Conservation (phyloP, 2,888 invertebrate species). For the Nephrotoma flavescens region DNA sequence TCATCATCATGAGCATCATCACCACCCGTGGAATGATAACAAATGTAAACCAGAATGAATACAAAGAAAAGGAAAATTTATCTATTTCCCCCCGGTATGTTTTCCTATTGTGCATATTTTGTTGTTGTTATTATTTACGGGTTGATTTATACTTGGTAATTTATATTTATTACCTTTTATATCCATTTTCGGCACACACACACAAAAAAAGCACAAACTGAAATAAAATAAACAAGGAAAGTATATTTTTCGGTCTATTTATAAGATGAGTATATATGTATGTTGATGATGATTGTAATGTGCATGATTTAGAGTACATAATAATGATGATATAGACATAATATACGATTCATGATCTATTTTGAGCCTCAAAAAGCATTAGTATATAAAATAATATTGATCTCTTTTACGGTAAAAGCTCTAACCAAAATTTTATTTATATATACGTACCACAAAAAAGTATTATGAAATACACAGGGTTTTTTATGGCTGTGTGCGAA, state of each 20-base stretch:
- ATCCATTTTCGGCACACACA: not conserved
- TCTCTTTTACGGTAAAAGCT: not conserved
- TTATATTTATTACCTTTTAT: not conserved
- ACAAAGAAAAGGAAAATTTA: not conserved
- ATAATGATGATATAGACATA: not conserved
- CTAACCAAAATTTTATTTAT: not conserved
- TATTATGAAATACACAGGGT: not conserved
- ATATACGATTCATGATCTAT: not conserved
- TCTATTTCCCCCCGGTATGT: not conserved
- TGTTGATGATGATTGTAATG: not conserved
- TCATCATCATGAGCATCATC: not conserved
- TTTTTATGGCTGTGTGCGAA: not conserved
- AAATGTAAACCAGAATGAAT: not conserved
- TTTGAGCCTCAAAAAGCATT: not conserved
- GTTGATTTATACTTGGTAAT: not conserved
- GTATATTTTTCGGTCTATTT: not conserved
- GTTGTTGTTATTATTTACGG: not conserved
- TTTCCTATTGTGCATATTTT: not conserved
- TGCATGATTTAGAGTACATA: not conserved
- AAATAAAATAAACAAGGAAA: not conserved
- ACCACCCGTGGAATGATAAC: not conserved
- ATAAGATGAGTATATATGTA: not conserved
- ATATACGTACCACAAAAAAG: not conserved
- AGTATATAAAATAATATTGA: not conserved
- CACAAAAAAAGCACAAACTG: not conserved